These are phyloP conservation scores for Siniperca undulata DNA, from an alignment of 2,797 vertebrate species.

Conservation along the genomic window DNA sequence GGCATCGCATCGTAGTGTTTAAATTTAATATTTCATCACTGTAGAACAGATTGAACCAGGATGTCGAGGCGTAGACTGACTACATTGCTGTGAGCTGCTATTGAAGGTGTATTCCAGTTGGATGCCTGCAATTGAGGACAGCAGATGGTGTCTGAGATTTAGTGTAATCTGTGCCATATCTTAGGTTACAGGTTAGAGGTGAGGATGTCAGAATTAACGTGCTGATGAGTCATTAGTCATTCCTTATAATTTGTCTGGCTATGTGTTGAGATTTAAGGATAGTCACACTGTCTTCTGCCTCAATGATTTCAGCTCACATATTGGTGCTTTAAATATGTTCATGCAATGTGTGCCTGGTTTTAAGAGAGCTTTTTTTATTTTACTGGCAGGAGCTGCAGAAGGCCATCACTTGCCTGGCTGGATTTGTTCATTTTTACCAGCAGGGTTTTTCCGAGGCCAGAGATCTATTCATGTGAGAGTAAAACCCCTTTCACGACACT, in stretches of 20 bases:
- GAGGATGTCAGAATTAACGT: constrained; percentile 35
- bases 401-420: constrained; percentile 74
- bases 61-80: constrained; percentile 16
- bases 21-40: constrained; percentile 44
- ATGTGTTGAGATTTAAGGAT: constrained; percentile 13
- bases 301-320: constrained; percentile 14
- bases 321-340: constrained; percentile 19
- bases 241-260: constrained; percentile 14
- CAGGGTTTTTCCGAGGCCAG: constrained; percentile 79
- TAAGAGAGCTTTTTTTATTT: constrained; percentile 15
- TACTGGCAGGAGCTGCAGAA: constrained; percentile 75
- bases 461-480: constrained; percentile 82
- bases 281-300: constrained; percentile 13
- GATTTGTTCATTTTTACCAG: constrained; percentile 82
- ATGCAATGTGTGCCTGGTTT: constrained; percentile 25
- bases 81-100: constrained; percentile 23
- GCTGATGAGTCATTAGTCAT: constrained; percentile 7
- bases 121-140: constrained; percentile 37
- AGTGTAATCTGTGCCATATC: constrained; percentile 47
- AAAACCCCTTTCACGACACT: constrained; percentile 20
- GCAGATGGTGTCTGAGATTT: constrained; percentile 73
- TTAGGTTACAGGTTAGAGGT: constrained; percentile 57
- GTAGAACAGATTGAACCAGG: constrained; percentile 30
- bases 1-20: constrained; percentile 16
- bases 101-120: constrained; percentile 48